Percentiles rank a stretch among this genome's conserved stretches.
Conservation (phyloP, 2,888 invertebrate species). For the Hartigia nigra region DNA sequence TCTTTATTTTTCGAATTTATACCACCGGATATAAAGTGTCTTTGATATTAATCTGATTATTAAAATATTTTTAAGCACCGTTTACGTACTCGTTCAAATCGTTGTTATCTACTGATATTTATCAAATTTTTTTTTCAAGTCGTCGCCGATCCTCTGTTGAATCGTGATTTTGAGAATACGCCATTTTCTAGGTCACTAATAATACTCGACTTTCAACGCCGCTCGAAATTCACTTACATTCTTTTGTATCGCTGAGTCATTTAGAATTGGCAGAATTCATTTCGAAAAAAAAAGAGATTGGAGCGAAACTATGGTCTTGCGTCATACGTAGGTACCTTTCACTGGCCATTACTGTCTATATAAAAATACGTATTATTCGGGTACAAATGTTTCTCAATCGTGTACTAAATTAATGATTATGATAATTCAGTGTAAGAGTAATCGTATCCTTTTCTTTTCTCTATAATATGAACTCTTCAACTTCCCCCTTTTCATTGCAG, state of each 20-base stretch:
- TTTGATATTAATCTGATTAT: not conserved
- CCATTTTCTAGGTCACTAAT: not conserved
- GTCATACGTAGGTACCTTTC: not conserved
- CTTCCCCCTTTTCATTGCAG: not conserved
- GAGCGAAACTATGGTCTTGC: not conserved
- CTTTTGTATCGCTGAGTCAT: not conserved
- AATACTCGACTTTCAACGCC: not conserved
- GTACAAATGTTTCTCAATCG: not conserved
- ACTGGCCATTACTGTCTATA: not conserved
- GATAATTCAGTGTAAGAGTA: not conserved
- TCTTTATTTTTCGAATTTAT: not conserved
- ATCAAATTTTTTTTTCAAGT: not conserved
- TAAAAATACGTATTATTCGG: not conserved
- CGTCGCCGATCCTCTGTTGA: not conserved
- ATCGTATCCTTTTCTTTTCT: not conserved
- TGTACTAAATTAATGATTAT: not conserved
- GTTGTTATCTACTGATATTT: not conserved
- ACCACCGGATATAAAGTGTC: not conserved
- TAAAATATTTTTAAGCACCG: not conserved
- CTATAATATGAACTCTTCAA: not conserved
- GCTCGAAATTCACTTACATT: not conserved
- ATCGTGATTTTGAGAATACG: not conserved
- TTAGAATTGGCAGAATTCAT: not conserved
- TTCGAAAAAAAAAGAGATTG: not conserved
- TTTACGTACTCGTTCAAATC: not conserved